These are phyloP conservation scores for Geotrypetes seraphini DNA, from an alignment of 2,797 vertebrate genomes.

Conservation along the genomic window DNA sequence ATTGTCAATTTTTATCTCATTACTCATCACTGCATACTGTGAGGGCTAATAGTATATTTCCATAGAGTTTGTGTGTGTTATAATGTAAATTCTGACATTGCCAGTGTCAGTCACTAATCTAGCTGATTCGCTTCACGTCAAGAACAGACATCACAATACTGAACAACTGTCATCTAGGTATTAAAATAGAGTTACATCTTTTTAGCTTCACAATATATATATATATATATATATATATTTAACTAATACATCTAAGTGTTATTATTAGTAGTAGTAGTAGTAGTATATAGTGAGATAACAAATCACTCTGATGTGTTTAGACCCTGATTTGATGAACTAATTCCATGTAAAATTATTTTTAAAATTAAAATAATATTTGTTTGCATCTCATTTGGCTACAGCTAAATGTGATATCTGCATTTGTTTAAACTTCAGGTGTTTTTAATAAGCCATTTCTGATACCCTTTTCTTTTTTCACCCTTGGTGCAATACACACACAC, in stretches of 20 bases:
- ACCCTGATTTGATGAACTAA: background rate
- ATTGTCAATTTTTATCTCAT: slow-evolving; percentile 71
- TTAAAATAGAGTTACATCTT: slow-evolving; percentile 63
- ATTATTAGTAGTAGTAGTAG: too few species aligned
- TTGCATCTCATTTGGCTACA: too few species aligned
- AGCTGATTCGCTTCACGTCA: slow-evolving; percentile 76
- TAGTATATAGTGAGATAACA: slow-evolving; percentile 1
- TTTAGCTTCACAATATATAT: slow-evolving; percentile 37
- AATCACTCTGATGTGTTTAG: slow-evolving; percentile 11
- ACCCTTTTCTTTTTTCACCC: too few species aligned
- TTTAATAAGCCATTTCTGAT: too few species aligned
- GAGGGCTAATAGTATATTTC: slow-evolving; percentile 52
- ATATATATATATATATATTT: too few species aligned
- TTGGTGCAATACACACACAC: too few species aligned
- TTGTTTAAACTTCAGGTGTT: too few species aligned
- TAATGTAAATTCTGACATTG: slow-evolving; percentile 63
- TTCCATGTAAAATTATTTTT: too few species aligned
- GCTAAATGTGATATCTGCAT: too few species aligned
- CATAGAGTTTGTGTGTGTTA: slow-evolving; percentile 46
- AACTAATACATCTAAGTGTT: background rate
- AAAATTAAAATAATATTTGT: slow-evolving; percentile 20
- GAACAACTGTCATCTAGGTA: slow-evolving; percentile 65
- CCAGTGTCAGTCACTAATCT: slow-evolving; percentile 65
- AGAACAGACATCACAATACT: slow-evolving; percentile 60
- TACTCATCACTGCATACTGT: slow-evolving; percentile 69